These are phyloP conservation scores for Falcaria lacertinaria DNA, from an alignment of 2,888 invertebrate species.

Conservation along the genomic window DNA sequence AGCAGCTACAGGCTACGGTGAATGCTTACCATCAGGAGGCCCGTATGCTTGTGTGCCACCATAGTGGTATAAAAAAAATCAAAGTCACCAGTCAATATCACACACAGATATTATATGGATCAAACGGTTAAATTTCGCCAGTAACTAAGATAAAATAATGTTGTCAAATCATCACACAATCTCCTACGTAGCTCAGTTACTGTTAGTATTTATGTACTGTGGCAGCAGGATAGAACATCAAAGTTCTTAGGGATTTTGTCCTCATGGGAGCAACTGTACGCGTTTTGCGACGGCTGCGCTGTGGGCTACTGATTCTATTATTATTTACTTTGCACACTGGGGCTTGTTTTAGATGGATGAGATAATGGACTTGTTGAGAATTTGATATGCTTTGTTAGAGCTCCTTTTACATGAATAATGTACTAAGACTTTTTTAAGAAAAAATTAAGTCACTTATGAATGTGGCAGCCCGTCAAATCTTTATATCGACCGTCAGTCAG, in stretches of 20 bases:
- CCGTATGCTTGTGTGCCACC: no score
- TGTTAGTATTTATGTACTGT: neutral
- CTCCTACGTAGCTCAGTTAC: neutral
- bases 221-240: neutral
- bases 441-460: no score
- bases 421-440: neutral
- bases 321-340: neutral
- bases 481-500: no score
- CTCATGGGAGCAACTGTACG: neutral
- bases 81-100: no score
- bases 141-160: no score
- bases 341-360: neutral
- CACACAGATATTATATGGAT: no score
- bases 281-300: slow-evolving; percentile 8
- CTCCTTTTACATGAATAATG: neutral
- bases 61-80: no score
- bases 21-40: no score
- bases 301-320: neutral
- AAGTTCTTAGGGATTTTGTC: neutral
- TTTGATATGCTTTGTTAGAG: neutral
- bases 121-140: no score
- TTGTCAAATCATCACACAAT: no score
- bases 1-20: no score
- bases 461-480: no score
- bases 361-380: neutral